A percentile compares a stretch with the other conserved stretches of the same genome.
These are phyloP conservation scores for Andrena hattorfiana DNA, from an alignment of 2,888 invertebrate species.

Conservation along the genomic window DNA sequence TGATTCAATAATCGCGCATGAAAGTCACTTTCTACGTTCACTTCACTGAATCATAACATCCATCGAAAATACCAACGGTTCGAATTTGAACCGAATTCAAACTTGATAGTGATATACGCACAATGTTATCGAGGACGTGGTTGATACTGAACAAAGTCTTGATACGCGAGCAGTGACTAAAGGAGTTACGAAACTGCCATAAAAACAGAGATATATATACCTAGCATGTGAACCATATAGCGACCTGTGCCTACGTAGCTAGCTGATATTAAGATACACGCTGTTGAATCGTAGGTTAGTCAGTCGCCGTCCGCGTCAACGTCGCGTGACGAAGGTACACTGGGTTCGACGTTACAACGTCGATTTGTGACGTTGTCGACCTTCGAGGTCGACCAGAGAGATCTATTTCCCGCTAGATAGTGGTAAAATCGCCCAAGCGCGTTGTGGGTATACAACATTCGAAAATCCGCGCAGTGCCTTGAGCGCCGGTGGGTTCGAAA, in stretches of 20 bases:
- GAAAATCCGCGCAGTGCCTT: constrained; percentile 3
- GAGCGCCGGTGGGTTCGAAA: not conserved
- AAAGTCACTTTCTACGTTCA: too few species aligned
- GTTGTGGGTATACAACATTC: not conserved
- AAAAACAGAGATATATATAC: constrained; percentile 16
- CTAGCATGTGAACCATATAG: constrained; percentile 17
- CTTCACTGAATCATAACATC: too few species aligned
- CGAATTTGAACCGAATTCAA: not conserved
- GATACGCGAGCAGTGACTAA: constrained; percentile 1
- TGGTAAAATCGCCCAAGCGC: not conserved
- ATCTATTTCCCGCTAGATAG: not conserved
- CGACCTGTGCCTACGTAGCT: not conserved
- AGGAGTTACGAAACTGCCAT: constrained; percentile 47
- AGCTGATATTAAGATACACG: constrained; percentile 23
- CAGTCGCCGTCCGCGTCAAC: constrained; percentile 12
- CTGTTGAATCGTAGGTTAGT: constrained; percentile 20
- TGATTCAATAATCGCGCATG: too few species aligned
- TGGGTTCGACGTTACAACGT: constrained; percentile 18
- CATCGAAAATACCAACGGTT: not conserved
- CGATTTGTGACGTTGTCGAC: constrained; percentile 8
- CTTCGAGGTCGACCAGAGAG: not conserved
- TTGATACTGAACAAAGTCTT: not conserved
- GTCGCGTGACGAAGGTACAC: constrained; percentile 18
- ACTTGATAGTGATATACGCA: not conserved
- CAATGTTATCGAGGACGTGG: not conserved